Percentiles rank a stretch among this genome's conserved stretches.
These are phyloP conservation scores for Cuniculus paca DNA, from an alignment of 2,797 vertebrate species.

Conservation along the genomic window DNA sequence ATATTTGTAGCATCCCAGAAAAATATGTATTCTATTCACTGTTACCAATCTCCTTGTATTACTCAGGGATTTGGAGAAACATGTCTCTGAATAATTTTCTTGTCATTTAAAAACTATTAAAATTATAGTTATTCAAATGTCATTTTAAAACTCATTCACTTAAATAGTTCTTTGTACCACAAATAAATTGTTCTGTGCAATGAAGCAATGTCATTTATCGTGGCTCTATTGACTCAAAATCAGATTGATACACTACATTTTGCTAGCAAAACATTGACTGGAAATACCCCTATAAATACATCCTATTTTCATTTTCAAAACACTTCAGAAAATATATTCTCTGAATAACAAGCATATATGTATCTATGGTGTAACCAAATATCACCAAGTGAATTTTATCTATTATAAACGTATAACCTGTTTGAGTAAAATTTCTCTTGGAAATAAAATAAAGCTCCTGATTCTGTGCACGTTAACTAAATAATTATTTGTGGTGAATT, in stretches of 20 bases:
- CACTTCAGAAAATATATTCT: background rate
- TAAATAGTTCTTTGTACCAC: constrained; percentile 52
- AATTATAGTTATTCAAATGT: constrained; percentile 64
- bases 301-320: constrained; percentile 22
- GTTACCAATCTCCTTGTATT: background rate
- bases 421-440: background rate
- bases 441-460: background rate
- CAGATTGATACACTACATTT: constrained; percentile 13
- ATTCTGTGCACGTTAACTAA: background rate
- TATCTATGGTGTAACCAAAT: background rate
- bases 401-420: background rate
- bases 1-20: background rate
- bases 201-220: constrained; percentile 43
- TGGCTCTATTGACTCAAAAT: constrained; percentile 58
- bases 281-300: background rate
- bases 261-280: constrained; percentile 20
- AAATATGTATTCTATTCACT: background rate
- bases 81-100: background rate
- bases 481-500: background rate
- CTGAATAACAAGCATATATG: constrained; percentile 11
- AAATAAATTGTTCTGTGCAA: constrained; percentile 47
- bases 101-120: constrained; percentile 67
- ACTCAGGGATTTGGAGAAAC: background rate
- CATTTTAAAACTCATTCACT: constrained; percentile 69
- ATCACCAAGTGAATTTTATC: background rate